Percentiles rank a stretch among this genome's conserved stretches.
These are phyloP conservation scores for Rhadina sibilatrix DNA, from an alignment of 2,113 vertebrate species.

Conservation along the genomic window DNA sequence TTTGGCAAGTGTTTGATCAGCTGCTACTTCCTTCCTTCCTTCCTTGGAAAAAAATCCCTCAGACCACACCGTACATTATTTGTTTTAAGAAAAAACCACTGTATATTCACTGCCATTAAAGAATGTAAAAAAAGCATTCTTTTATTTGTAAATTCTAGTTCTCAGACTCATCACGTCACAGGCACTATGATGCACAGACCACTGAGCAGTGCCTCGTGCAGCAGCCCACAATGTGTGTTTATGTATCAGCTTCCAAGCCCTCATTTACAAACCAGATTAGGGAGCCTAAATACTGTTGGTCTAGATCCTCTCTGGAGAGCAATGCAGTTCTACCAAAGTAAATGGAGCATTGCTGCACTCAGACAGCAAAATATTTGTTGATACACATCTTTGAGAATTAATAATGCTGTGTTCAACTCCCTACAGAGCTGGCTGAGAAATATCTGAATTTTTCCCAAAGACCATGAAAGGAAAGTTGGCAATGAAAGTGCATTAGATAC, in stretches of 20 bases:
- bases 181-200: neutral
- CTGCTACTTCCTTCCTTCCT: slow-evolving; percentile 37
- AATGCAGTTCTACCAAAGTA: neutral
- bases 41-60: slow-evolving; percentile 28
- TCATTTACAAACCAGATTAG: neutral
- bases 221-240: neutral
- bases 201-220: neutral
- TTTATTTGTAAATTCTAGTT: neutral
- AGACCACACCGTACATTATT: neutral
- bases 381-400: neutral
- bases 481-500: neutral
- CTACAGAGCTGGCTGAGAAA: neutral
- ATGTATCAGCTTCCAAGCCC: neutral
- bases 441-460: neutral
- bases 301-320: neutral
- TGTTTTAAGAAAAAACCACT: slow-evolving; percentile 20
- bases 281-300: neutral
- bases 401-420: neutral
- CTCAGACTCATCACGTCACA: neutral
- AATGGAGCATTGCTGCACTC: neutral
- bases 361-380: neutral
- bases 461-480: neutral
- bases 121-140: neutral
- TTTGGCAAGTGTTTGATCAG: slow-evolving; percentile 20
- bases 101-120: neutral